Conservation (phyloP, 1,140 invertebrate genomes). For the Drosophila nigromelanica region DNA sequence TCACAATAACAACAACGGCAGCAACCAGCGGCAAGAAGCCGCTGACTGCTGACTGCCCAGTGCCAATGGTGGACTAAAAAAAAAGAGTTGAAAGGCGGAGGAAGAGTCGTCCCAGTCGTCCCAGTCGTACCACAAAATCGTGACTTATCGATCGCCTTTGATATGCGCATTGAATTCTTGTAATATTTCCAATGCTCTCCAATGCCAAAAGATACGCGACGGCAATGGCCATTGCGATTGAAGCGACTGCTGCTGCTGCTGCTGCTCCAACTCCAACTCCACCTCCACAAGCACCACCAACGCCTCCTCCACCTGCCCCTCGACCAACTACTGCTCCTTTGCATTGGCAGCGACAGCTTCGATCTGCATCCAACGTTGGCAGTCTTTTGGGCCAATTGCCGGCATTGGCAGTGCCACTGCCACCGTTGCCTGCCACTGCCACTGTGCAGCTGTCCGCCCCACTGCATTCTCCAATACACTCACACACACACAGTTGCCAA, state of each 20-base stretch:
- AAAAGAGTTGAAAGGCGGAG: conserved; percentile 1
- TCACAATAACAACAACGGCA: conserved; percentile 15
- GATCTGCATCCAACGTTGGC: conserved; percentile 16
- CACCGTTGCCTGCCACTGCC: conserved; percentile 61
- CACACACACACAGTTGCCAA: conserved; percentile 15
- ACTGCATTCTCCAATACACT: conserved; percentile 25
- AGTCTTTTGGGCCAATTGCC: conserved; percentile 66
- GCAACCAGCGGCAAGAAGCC: conserved; percentile 3
- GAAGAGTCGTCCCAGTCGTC: conserved; percentile 27
- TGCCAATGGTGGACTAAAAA: background rate
- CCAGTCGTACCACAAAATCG: conserved; percentile 59
- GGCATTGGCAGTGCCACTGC: conserved; percentile 62
- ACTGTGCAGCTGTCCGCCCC: conserved; percentile 67
- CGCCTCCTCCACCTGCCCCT: conserved; percentile 3
- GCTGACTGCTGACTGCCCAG: conserved; percentile 16
- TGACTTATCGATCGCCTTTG: conserved; percentile 80
- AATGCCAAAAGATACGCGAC: conserved; percentile 9
- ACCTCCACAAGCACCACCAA: background rate
- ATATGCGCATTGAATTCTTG: conserved; percentile 80
- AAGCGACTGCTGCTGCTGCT: conserved; percentile 4
- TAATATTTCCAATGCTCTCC: conserved; percentile 61
- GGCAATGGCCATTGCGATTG: conserved; percentile 1
- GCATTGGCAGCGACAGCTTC: conserved; percentile 15
- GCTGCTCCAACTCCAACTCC: too few relatives aligned
- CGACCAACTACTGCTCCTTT: background rate